A percentile compares a stretch with the other conserved stretches of the same genome.
Conservation (phyloP, 2,888 invertebrate genomes). For the Harpagoxenus sublaevis region DNA sequence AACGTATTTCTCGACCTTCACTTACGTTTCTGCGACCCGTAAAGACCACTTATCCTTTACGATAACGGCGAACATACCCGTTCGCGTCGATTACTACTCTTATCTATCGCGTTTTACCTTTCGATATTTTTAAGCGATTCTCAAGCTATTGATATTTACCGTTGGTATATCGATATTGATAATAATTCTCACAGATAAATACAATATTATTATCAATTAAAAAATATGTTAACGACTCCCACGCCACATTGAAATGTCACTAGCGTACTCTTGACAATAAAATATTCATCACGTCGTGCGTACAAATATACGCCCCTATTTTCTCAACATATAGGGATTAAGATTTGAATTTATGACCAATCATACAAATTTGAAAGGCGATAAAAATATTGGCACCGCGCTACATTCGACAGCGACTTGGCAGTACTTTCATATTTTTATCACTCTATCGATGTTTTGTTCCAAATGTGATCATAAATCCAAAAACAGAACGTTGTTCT, state of each 20-base stretch:
- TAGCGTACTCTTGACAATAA: too few relatives aligned
- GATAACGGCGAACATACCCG: slow-evolving; percentile 52
- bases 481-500: background rate
- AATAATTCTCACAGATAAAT: background rate
- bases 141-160: background rate
- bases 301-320: background rate
- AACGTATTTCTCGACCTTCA: slow-evolving; percentile 22
- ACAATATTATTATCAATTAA: background rate
- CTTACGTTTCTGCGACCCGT: slow-evolving; percentile 42
- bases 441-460: slow-evolving; percentile 15
- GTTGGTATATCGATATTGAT: slow-evolving; percentile 18
- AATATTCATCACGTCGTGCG: background rate
- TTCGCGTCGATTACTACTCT: slow-evolving; percentile 51
- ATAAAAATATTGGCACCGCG: slow-evolving; percentile 34
- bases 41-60: slow-evolving; percentile 59
- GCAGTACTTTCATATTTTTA: slow-evolving; percentile 29
- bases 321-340: background rate
- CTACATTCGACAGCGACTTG: slow-evolving; percentile 14
- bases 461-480: slow-evolving; percentile 21
- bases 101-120: slow-evolving; percentile 30
- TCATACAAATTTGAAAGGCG: slow-evolving; percentile 6
- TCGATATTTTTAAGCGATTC: slow-evolving; percentile 25
- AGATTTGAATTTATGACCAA: slow-evolving; percentile 11
- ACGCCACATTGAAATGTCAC: slow-evolving; percentile 1
- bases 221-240: background rate